Base-by-base conservation (phyloP, 2,113 vertebrate species). In the Engraulis encrasicolus region DNA sequence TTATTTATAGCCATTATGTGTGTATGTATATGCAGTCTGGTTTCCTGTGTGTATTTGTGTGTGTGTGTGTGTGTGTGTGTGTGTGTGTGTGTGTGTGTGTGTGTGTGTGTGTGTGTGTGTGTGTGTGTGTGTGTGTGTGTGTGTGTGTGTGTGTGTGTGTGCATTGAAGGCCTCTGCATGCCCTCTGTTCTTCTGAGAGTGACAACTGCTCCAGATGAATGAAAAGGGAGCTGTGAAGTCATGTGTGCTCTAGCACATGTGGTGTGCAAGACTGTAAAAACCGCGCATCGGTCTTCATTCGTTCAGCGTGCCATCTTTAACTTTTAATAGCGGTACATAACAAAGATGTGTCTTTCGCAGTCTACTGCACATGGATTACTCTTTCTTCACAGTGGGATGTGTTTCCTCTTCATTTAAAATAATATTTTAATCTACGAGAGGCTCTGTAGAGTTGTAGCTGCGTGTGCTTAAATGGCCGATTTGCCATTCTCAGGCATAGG, bases 261-360 rank as follows among this genome's bases (percentile, higher is more conserved):
- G 50, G 78, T 74, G 38, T 80, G 31, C 38, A 27, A 79, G 66
- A 82, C 6, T 78, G 78, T 78, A 78, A 78, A 52, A 54, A 45
- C 18, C 3, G 66, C 12, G 4, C 15, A 74, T 74, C 34, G 31
- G 31, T 74, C 31, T 34, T 74, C 3, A 12, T 74, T 27, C n/a
- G 27, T 66, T 9, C 58, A 74, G 27, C 0, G 15, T 45, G 40
- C 40, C 9, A 45, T 20, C 78, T 83, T 84, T 84, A 81, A 83
- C 80, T 38, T 81, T 81, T 85, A 31, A 81, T 15, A 23, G 50
- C 34, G 37, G 15, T 50, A 20, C 48, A 19, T 81, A 37, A 79
- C 15, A 80, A 34, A 74, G 66, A 74, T 74, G 66, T 34, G 1
- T 14, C 31, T 14, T 74, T 27, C 31, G 34, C 66, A 74, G 66